Evolutionary conservation across 2,797 vertebrate genomes (phyloP).

Genomic region (Coranthus polyacanthus): DNA sequence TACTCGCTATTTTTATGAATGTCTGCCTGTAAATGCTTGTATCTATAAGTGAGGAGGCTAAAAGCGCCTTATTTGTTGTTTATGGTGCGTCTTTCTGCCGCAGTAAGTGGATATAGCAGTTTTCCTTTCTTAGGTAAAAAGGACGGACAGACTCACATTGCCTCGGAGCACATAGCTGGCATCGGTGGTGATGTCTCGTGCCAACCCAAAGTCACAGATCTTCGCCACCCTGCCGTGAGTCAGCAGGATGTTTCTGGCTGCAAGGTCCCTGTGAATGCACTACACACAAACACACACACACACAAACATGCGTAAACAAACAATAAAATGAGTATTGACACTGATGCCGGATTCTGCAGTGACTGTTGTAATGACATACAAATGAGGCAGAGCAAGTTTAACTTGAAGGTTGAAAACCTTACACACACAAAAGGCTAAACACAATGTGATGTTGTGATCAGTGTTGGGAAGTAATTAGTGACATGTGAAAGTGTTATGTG

Average conservation of each 20-base stretch:
- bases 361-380: constrained; percentile 14
- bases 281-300: constrained; percentile 61
- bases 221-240: constrained; percentile 96
- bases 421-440: constrained; percentile 19
- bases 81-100: neutral
- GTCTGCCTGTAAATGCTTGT: too few species aligned
- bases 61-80: neutral
- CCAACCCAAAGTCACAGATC: constrained; percentile 98
- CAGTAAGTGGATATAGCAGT: constrained; percentile 4
- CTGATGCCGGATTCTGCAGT: constrained; percentile 28
- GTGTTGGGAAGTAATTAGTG: too few species aligned
- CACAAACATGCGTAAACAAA: constrained; percentile 37
- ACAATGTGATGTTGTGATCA: neutral
- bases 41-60: too few species aligned
- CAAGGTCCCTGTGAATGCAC: constrained; percentile 98
- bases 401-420: neutral
- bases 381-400: neutral
- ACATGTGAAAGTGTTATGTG: too few species aligned
- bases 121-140: neutral
- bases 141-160: constrained; percentile 89
- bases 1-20: neutral
- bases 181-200: constrained; percentile 96
- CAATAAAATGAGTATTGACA: constrained; percentile 39
- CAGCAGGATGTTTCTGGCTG: constrained; percentile 95
- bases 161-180: constrained; percentile 97